phyloP scores from a whole-genome alignment of 2,888 invertebrate genomes.

The Tipula unca region DNA sequence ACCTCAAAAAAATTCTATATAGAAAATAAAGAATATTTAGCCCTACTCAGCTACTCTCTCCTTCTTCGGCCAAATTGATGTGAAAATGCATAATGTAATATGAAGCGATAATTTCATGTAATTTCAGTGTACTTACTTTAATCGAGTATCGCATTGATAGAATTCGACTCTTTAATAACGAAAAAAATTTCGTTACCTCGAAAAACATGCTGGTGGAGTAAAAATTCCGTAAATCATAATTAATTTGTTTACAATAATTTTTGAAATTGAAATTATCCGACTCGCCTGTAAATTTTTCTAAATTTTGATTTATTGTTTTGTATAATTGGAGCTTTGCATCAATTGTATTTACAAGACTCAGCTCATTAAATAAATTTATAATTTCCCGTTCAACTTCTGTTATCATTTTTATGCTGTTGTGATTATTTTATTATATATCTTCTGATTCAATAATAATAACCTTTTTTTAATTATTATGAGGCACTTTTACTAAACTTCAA shows the following conservation, averaged over 20 bases:
- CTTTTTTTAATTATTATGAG: background rate
- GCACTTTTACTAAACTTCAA: background rate
- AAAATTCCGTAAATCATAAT: background rate
- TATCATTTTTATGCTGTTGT: background rate
- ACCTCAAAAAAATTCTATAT: background rate
- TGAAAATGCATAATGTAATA: background rate
- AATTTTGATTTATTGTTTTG: background rate
- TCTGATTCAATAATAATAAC: background rate
- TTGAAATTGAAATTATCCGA: background rate
- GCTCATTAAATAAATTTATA: background rate
- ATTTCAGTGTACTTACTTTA: background rate
- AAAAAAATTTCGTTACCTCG: background rate
- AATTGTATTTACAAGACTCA: background rate
- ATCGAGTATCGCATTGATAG: background rate
- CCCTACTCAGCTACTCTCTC: background rate
- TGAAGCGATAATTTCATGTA: background rate
- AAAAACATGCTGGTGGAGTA: background rate
- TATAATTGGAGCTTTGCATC: slow-evolving; percentile 14
- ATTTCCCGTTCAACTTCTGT: slow-evolving; percentile 15
- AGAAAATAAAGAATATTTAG: background rate
- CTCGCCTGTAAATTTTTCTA: background rate
- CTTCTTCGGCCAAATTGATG: background rate
- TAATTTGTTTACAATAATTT: slow-evolving; percentile 15
- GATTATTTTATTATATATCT: background rate
- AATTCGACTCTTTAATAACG: background rate